A percentile compares a stretch with the other conserved stretches of the same genome.
These are phyloP conservation scores for Paratrypauchen microcephalus DNA, from an alignment of 2,797 vertebrate species.

Conservation along the genomic window DNA sequence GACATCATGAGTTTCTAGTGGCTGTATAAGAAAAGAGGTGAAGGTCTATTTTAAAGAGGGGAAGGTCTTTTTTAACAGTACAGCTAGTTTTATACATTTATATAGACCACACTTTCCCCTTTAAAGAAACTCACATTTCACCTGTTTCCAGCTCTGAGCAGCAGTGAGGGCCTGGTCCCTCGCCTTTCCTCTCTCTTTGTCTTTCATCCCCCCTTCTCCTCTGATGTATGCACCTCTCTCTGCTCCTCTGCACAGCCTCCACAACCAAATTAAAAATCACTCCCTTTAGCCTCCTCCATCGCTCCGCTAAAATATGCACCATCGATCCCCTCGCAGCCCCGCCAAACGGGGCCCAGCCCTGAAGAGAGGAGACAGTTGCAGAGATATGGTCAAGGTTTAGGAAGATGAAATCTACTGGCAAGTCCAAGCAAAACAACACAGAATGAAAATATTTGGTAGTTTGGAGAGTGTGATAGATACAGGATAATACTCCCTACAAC, in stretches of 20 bases:
- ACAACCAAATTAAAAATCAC: not conserved
- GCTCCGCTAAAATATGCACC: not conserved
- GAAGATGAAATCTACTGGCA: not conserved
- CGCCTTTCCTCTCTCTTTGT: not conserved
- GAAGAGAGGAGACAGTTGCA: not conserved
- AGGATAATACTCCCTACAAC: too few relatives aligned
- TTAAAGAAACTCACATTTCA: too few relatives aligned
- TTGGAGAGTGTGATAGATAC: too few relatives aligned
- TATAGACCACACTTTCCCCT: too few relatives aligned
- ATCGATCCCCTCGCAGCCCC: not conserved
- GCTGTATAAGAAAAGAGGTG: too few relatives aligned
- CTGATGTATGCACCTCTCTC: not conserved
- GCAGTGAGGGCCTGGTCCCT: not conserved
- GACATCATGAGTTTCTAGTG: too few relatives aligned
- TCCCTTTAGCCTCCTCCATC: not conserved
- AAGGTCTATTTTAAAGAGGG: too few relatives aligned
- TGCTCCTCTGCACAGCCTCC: not conserved
- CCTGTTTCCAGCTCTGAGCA: not conserved
- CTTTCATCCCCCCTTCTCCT: not conserved
- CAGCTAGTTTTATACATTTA: too few relatives aligned
- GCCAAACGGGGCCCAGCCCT: not conserved
- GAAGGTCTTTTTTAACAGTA: too few relatives aligned
- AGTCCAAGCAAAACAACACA: not conserved
- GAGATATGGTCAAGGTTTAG: not conserved
- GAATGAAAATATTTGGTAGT: too few relatives aligned